Conservation (phyloP, 2,797 vertebrate species). For the Rhinoraja longicauda region DNA sequence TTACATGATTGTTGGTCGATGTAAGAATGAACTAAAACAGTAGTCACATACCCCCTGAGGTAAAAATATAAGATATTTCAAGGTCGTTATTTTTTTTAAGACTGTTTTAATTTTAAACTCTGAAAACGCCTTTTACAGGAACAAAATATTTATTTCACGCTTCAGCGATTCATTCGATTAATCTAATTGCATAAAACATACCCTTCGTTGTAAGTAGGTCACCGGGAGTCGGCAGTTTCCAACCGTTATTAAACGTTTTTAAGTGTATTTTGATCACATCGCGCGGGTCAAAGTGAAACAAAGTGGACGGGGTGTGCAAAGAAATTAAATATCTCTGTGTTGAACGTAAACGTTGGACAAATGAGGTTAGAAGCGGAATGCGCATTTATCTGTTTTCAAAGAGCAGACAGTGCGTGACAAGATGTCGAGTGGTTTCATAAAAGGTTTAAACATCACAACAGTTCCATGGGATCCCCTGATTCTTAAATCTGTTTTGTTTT, state of each 20-base stretch:
- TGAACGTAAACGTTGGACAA: conserved; percentile 50
- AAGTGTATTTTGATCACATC: conserved; percentile 29
- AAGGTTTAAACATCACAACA: not conserved
- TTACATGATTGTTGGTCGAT: not conserved
- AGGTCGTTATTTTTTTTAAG: not conserved
- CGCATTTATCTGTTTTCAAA: conserved; percentile 60
- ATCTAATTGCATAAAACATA: conserved; percentile 29
- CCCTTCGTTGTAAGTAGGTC: conserved; percentile 24
- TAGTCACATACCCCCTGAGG: not conserved
- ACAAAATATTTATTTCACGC: conserved; percentile 11
- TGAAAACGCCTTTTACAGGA: not conserved
- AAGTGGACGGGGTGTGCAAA: conserved; percentile 32
- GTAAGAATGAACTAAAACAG: not conserved
- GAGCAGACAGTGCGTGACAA: conserved; percentile 36
- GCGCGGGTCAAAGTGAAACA: not conserved
- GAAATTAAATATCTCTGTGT: conserved; percentile 48
- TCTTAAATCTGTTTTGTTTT: not conserved
- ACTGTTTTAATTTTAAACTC: not conserved
- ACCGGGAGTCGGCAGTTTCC: conserved; percentile 4
- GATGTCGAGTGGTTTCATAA: not conserved
- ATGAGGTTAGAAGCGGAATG: conserved; percentile 57
- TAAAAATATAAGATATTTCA: not conserved
- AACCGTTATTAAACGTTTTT: conserved; percentile 1
- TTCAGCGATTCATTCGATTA: not conserved
- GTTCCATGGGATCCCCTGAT: not conserved